Evolutionary conservation across 2,888 invertebrate genomes (phyloP), one percentile per base, ranked within the genome.

Genomic region (Cinara cedri): DNA sequence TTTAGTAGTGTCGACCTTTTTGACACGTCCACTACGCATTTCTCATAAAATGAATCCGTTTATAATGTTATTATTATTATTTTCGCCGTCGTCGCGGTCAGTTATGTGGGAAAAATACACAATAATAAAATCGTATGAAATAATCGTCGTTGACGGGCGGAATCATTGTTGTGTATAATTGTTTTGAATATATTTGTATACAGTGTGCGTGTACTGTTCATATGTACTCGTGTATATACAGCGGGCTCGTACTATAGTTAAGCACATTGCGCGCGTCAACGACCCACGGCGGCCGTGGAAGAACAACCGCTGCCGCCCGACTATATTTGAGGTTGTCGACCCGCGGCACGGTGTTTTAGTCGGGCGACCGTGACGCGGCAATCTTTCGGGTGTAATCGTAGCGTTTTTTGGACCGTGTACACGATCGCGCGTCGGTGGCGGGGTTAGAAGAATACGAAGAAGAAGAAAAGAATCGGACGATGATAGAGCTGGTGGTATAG

Each of bases 311-410:
- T 51, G 74, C 74, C 51, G 51, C 13, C n/a, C 71, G 4, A n/a
- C 57, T 16, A 51, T 34, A 34, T 21, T 57, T 21, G 60, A 78
- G 78, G 78, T 78, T 78, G 78, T 60, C 78, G 78, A 78, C 78
- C 78, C 42, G 78, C 34, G n/a, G 49, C 62, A 42, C 70, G 34
- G 57, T 51, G 66, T 76, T 76, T 70, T 51, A 57, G 21, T 70
- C 60, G 68, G 49, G 19, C 76, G 49, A 78, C 78, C 78, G 78
- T 78, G 78, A 78, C 78, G 78, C 68, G 49, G 62, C 78, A 70
- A 78, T 78, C 70, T 70, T 70, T 70, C 65, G 65, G 74, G 74
- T 75, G 63, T 75, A 75, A 75, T 75, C 65, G 74, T 63, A 74
- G 21, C 63, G 74, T 65, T 75, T 75, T 65, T 34, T 1, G 72